Conservation (phyloP, 35 echinoderm and acorn worm genomes). For the Hemicentrotus pulcherrimus region DNA sequence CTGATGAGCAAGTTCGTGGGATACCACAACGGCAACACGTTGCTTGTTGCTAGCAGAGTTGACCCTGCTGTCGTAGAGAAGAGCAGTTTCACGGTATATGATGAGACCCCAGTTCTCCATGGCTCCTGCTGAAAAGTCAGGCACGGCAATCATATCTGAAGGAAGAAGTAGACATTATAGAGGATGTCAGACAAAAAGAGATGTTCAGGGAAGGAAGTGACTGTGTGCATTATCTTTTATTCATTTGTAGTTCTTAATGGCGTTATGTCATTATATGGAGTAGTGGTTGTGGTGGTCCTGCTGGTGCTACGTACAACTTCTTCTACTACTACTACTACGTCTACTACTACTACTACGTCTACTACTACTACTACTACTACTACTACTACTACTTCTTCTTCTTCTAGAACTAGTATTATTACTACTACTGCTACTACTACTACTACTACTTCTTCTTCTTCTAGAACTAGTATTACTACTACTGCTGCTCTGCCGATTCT, state of each 20-base stretch:
- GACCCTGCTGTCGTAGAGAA: conserved; percentile 70
- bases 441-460: background rate
- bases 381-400: background rate
- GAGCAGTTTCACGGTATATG: conserved; percentile 83
- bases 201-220: no score
- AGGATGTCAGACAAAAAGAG: background rate
- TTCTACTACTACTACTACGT: background rate
- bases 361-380: background rate
- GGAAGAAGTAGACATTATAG: background rate
- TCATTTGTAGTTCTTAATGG: no score
- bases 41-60: conserved; percentile 91
- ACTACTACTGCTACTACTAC: background rate
- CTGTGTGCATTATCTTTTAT: no score
- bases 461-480: background rate
- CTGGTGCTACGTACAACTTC: no score
- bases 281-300: no score
- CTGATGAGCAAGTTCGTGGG: conserved; percentile 94
- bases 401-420: background rate
- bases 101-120: conserved; percentile 99
- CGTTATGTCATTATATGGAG: no score
- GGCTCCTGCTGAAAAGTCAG: conserved; percentile 88
- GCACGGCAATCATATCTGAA: conserved; percentile 88
- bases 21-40: conserved; percentile 85
- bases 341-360: background rate
- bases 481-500: no score